These are phyloP conservation scores for Reinhardtius hippoglossoides DNA, from an alignment of 2,113 vertebrate species.

Conservation along the genomic window DNA sequence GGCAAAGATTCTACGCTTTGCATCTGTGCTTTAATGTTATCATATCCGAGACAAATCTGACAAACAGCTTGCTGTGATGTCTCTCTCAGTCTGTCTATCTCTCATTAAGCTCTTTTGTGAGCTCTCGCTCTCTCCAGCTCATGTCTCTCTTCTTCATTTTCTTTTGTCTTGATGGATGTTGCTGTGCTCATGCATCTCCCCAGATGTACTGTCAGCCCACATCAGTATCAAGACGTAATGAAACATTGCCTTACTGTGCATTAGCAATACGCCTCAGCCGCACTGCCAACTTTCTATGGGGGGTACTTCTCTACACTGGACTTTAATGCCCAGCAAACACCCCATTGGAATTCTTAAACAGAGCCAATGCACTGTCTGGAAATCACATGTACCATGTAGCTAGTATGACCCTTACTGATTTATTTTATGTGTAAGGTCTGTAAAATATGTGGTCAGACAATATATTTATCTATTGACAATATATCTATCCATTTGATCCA, in stretches of 20 bases:
- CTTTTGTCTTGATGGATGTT: conserved; percentile 53
- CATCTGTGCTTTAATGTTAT: neutral
- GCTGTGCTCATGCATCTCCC: conserved; percentile 64
- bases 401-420: neutral
- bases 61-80: conserved; percentile 33
- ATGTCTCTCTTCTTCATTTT: conserved; percentile 37
- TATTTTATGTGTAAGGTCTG: neutral
- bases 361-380: neutral
- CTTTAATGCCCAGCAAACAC: neutral
- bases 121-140: conserved; percentile 4
- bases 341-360: conserved; percentile 1
- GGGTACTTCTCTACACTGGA: conserved; percentile 4
- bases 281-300: conserved; percentile 33
- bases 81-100: conserved; percentile 28
- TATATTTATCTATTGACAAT: neutral
- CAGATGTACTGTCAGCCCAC: conserved; percentile 61
- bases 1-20: neutral
- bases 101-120: conserved; percentile 42
- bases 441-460: neutral
- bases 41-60: neutral
- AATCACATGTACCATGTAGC: neutral
- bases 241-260: conserved; percentile 58
- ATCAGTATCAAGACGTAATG: conserved; percentile 72
- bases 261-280: conserved; percentile 45
- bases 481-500: neutral